phyloP scores from a whole-genome alignment of 2,888 invertebrate genomes.

The Aleiodes alternator region DNA sequence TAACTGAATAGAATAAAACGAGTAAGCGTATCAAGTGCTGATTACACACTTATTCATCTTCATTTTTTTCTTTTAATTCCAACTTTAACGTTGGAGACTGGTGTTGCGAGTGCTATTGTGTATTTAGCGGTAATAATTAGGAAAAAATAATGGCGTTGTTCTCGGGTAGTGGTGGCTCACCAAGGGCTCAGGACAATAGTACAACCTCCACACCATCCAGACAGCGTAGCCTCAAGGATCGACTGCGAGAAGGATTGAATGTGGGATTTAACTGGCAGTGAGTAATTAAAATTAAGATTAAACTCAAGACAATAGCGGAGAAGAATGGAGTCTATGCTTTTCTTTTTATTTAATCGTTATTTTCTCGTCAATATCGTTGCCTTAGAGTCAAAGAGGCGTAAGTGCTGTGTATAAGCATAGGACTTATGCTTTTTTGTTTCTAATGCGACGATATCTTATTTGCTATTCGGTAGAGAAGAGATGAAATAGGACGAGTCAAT shows the following conservation, averaged over 20 bases:
- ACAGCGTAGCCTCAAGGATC: slow-evolving; percentile 86
- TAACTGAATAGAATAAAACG: neutral
- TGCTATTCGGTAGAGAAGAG: too few species aligned
- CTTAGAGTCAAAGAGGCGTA: too few species aligned
- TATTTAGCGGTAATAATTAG: slow-evolving; percentile 21
- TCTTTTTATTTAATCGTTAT: slow-evolving; percentile 51
- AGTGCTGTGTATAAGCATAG: too few species aligned
- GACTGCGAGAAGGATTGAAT: slow-evolving; percentile 86
- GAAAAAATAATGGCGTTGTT: slow-evolving; percentile 66
- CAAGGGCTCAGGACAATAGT: slow-evolving; percentile 47
- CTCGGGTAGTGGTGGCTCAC: slow-evolving; percentile 61
- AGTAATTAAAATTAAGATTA: slow-evolving; percentile 75
- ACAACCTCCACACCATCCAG: slow-evolving; percentile 74
- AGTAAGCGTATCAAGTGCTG: neutral
- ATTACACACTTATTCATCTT: too few species aligned
- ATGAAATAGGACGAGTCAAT: too few species aligned
- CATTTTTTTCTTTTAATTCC: too few species aligned
- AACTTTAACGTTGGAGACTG: neutral
- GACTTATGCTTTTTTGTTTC: too few species aligned
- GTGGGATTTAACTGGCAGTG: slow-evolving; percentile 89
- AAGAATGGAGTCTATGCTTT: slow-evolving; percentile 45
- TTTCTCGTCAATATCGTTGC: too few species aligned
- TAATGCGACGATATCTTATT: too few species aligned
- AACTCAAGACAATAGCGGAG: slow-evolving; percentile 8
- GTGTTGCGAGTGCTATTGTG: neutral